phyloP scores from a whole-genome alignment of 2,888 invertebrate genomes.

The Nephrotoma guestfalica region DNA sequence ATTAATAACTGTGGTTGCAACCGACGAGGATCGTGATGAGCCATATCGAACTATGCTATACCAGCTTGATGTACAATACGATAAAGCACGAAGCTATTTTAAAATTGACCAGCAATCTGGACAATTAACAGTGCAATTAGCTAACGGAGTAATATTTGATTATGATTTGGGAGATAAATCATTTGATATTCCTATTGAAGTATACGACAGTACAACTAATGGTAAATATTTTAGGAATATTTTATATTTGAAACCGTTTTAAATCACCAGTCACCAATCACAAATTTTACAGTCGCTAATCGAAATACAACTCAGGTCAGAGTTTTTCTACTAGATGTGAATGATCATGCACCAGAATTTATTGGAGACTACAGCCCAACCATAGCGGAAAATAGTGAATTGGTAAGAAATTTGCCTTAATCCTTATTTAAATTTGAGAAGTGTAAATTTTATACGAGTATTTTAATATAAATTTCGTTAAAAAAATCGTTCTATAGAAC shows the following conservation, averaged over 20 bases:
- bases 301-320: conserved; percentile 24
- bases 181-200: conserved; percentile 30
- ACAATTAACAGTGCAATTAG: conserved; percentile 33
- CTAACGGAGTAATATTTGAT: conserved; percentile 34
- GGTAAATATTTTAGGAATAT: not conserved
- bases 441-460: not conserved
- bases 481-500: conserved; percentile 21
- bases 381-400: conserved; percentile 18
- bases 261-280: too few relatives aligned
- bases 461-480: conserved; percentile 2
- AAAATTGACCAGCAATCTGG: conserved; percentile 36
- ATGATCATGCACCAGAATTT: conserved; percentile 35
- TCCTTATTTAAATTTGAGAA: not conserved
- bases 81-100: conserved; percentile 35
- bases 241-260: conserved; percentile 20
- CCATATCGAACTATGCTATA: not conserved
- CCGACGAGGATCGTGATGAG: conserved; percentile 42
- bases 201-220: not conserved
- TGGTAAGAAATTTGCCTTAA: conserved; percentile 12
- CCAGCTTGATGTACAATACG: conserved; percentile 2
- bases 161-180: conserved; percentile 34
- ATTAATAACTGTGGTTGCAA: conserved; percentile 31
- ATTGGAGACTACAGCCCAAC: conserved; percentile 21
- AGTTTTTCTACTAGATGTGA: conserved; percentile 39
- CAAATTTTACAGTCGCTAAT: conserved; percentile 15